phyloP scores from a whole-genome alignment of 1,140 invertebrate species.

The Telenomus remus region DNA sequence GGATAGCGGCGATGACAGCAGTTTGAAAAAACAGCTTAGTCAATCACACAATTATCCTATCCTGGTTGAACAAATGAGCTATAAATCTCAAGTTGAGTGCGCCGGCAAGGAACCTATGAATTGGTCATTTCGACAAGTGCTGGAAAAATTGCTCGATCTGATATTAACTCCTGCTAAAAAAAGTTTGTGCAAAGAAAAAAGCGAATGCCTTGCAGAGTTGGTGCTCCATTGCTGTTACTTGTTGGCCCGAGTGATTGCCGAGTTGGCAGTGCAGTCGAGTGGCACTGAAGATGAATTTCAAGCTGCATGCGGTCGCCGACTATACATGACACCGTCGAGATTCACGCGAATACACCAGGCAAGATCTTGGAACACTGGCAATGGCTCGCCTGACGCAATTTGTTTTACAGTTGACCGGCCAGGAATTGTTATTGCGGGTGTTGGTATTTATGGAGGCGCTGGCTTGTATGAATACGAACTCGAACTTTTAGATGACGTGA shows the following conservation, averaged over 20 bases:
- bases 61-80: slow-evolving; percentile 88
- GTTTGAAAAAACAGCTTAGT: slow-evolving; percentile 78
- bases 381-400: slow-evolving; percentile 97
- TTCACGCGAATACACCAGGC: slow-evolving; percentile 92
- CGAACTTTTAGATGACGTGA: slow-evolving; percentile 89
- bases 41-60: slow-evolving; percentile 86
- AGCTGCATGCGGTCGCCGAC: slow-evolving; percentile 79
- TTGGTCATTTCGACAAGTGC: slow-evolving; percentile 90
- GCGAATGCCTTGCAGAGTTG: slow-evolving; percentile 78
- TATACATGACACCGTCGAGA: slow-evolving; percentile 90
- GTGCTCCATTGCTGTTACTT: slow-evolving; percentile 91
- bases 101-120: slow-evolving; percentile 68
- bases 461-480: slow-evolving; percentile 93
- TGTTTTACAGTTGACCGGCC: slow-evolving; percentile 94
- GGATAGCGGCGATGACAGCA: slow-evolving; percentile 72
- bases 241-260: slow-evolving; percentile 88
- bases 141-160: slow-evolving; percentile 87
- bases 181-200: slow-evolving; percentile 78
- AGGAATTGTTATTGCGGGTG: slow-evolving; percentile 92
- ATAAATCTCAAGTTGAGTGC: slow-evolving; percentile 76
- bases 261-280: slow-evolving; percentile 88
- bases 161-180: slow-evolving; percentile 86
- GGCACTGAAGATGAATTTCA: slow-evolving; percentile 82
- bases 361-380: slow-evolving; percentile 96
- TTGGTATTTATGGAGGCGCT: slow-evolving; percentile 91